A percentile compares a stretch with the other conserved stretches of the same genome.
Conservation (phyloP, 2,113 vertebrate genomes). For the Marmota flaviventris region DNA sequence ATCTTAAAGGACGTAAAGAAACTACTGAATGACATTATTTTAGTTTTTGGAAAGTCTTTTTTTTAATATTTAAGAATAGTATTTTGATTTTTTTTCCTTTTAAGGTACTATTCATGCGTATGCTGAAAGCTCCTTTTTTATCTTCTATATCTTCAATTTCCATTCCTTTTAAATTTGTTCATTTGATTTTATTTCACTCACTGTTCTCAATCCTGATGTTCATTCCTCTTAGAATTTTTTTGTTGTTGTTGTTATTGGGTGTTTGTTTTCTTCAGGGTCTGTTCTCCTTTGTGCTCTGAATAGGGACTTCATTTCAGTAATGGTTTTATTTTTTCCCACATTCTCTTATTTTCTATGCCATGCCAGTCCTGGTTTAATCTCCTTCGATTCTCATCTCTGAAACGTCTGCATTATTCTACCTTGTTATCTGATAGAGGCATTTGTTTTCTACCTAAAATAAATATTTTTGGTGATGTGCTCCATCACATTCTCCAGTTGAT, state of each 20-base stretch:
- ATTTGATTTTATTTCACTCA: background rate
- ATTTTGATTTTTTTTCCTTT: background rate
- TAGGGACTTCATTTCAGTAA: background rate
- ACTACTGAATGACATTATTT: background rate
- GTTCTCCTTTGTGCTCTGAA: background rate
- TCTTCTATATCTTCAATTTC: background rate
- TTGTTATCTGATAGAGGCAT: background rate
- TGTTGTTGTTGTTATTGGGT: background rate
- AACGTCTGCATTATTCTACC: background rate
- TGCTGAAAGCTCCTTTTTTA: background rate
- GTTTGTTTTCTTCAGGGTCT: background rate
- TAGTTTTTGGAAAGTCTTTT: slow-evolving; percentile 12
- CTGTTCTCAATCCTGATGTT: background rate
- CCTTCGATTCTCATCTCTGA: background rate
- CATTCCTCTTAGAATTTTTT: background rate
- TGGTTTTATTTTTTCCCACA: background rate
- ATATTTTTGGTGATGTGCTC: background rate
- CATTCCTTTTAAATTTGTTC: background rate
- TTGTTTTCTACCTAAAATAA: background rate
- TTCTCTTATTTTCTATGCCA: background rate
- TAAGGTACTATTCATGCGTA: background rate
- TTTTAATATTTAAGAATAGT: background rate
- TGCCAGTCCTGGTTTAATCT: background rate
- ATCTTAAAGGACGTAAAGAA: background rate
- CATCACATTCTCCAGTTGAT: background rate